These are phyloP conservation scores for Caenorhabditis japonica DNA, from an alignment of 2,888 invertebrate genomes.

Conservation along the genomic window DNA sequence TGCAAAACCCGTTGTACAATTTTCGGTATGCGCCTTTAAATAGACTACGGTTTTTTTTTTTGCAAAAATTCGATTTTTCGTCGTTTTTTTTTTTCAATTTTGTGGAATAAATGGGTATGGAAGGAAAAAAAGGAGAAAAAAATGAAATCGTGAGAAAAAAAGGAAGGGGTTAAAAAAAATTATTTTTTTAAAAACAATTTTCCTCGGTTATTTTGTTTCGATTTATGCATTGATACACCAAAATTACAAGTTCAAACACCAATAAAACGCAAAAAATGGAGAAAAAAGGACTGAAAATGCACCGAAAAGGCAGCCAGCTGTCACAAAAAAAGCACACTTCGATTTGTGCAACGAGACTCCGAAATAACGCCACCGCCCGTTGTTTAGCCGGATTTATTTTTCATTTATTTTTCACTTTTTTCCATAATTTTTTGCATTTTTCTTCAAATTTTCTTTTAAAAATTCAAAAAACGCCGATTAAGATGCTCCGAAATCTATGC, in stretches of 20 bases:
- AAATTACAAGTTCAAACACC: constrained; percentile 2
- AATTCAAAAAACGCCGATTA: neutral
- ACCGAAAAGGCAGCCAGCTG: constrained; percentile 23
- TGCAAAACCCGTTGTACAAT: no score
- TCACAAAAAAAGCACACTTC: constrained; percentile 13
- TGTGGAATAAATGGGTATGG: no score
- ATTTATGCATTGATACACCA: no score
- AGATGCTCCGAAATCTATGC: constrained; percentile 39
- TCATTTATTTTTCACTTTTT: constrained; percentile 1
- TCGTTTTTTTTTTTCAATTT: no score
- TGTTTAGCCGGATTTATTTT: constrained; percentile 11
- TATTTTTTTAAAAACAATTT: no score
- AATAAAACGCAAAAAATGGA: constrained; percentile 8
- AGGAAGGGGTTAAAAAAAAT: no score
- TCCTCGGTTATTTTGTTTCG: no score
- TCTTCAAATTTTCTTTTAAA: neutral
- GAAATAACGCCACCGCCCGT: constrained; percentile 20
- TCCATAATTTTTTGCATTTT: neutral
- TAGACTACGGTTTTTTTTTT: no score
- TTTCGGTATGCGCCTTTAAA: no score
- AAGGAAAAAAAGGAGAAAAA: no score
- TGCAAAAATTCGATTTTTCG: no score
- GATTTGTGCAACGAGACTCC: constrained; percentile 33
- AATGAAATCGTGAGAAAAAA: no score
- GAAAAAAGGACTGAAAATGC: neutral